Evolutionary conservation across 1,140 invertebrate genomes (phyloP), one percentile per base, ranked within the genome.

Genomic region (Drosophila nigromelanica): DNA sequence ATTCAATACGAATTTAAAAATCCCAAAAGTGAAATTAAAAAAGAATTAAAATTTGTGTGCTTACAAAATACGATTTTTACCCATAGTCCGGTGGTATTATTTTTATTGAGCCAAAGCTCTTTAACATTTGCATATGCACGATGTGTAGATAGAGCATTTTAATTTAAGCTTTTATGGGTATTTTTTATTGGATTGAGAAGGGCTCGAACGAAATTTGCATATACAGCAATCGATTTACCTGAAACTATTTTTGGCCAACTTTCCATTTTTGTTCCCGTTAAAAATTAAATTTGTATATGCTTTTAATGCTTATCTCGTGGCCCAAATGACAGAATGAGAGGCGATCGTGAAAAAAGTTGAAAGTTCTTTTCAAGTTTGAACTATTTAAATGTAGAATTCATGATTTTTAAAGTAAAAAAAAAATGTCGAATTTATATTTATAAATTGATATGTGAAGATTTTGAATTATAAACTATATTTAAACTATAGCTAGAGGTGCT

Each of bases 211-310:
- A 14, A 35, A 76, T 76, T 76, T 76, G 74, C 70, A 73, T 76
- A 70, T 50, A 42, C 33, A 45, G 33, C 47, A 33, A 45, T 18
- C 60, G 45, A n/a, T 35, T 18, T 15, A 55, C n/a, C 33, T 15
- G n/a, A 37, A 15, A 12, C 39, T 68, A 61, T 64, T 58, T 27
- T 69, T 72, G 56, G 48, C 55, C 61, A 56, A 72, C 73, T 75
- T 76, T 76, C 73, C 69, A 76, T 67, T 76, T n/a, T n/a, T n/a
- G n/a, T n/a, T n/a, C n/a, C n/a, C n/a, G 8, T 6, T 35, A 35
- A 35, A 35, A 35, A 10, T 7, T 8, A 8, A 35, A 35, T 15
- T 30, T 30, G 30, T 14, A 27, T 48, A n/a, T 50, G 21, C 45
- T 48, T 48, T 50, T 27, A 30, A 50, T 50, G 21, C 21, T 27